A percentile compares a stretch with the other conserved stretches of the same genome.
Conservation (phyloP, 2,797 vertebrate species). For the Loris lydekkerianus region DNA sequence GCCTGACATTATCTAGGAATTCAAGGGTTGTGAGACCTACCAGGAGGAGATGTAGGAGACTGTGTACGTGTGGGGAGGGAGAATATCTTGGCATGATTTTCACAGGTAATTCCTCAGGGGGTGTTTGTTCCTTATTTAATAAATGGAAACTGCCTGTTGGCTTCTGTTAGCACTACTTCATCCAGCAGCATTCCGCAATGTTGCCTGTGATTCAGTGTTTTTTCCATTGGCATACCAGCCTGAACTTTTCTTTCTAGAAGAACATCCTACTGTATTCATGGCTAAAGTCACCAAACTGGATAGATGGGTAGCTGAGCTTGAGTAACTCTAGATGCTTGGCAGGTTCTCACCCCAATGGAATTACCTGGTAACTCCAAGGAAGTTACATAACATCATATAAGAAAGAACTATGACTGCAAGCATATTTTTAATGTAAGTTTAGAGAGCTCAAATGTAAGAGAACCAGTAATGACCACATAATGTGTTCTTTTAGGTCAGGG, state of each 20-base stretch:
- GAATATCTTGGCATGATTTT: conserved; percentile 34
- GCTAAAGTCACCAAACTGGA: conserved; percentile 50
- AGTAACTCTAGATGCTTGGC: conserved; percentile 12
- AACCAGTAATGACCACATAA: background rate
- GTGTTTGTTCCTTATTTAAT: conserved; percentile 46
- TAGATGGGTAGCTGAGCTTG: background rate
- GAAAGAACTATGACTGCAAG: background rate
- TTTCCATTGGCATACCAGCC: conserved; percentile 45
- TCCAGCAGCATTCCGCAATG: conserved; percentile 3
- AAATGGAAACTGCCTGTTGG: conserved; percentile 53
- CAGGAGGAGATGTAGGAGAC: background rate
- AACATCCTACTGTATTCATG: background rate
- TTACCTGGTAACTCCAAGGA: conserved; percentile 52
- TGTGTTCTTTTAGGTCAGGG: conserved; percentile 35
- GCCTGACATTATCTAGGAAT: background rate
- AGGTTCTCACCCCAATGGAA: background rate
- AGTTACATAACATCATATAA: conserved; percentile 25
- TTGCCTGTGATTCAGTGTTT: conserved; percentile 61
- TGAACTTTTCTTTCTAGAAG: background rate
- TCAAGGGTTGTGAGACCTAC: background rate
- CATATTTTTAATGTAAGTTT: conserved; percentile 32
- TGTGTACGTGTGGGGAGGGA: conserved; percentile 20
- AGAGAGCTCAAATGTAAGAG: background rate
- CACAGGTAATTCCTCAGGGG: background rate
- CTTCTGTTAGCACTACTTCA: background rate